Evolutionary conservation across 2,797 vertebrate genomes (phyloP).

Genomic region (Monodelphis domestica): DNA sequence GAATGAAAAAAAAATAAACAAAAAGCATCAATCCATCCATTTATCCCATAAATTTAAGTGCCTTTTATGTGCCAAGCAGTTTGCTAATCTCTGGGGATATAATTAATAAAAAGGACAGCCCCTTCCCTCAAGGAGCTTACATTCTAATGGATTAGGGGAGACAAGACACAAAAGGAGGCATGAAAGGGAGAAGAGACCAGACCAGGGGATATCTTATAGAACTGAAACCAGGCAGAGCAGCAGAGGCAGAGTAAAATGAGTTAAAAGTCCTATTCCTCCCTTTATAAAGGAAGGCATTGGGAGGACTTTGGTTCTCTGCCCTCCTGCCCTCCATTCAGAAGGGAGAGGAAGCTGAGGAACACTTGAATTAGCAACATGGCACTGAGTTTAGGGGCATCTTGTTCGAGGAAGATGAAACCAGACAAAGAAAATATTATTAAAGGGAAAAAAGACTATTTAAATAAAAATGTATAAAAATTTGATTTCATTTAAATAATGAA

Average conservation of each 20-base stretch:
- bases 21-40: background rate
- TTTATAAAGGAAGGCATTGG: background rate
- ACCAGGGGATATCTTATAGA: background rate
- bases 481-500: constrained; percentile 58
- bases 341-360: background rate
- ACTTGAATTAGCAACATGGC: background rate
- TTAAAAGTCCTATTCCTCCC: background rate
- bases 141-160: too few relatives aligned
- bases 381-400: background rate
- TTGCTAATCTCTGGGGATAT: background rate
- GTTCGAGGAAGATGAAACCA: background rate
- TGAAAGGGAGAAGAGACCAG: background rate
- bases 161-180: background rate
- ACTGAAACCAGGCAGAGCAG: background rate
- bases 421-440: constrained; percentile 63
- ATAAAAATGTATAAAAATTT: constrained; percentile 60
- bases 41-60: background rate
- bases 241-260: background rate
- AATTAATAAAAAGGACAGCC: background rate
- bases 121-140: background rate
- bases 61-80: background rate
- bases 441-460: constrained; percentile 55
- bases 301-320: background rate
- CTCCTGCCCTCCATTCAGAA: background rate
- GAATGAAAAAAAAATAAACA: background rate